Percentiles rank a stretch among this genome's conserved stretches.
These are phyloP conservation scores for Omphaloscelis lunosa DNA, from an alignment of 2,888 invertebrate species.

Conservation along the genomic window DNA sequence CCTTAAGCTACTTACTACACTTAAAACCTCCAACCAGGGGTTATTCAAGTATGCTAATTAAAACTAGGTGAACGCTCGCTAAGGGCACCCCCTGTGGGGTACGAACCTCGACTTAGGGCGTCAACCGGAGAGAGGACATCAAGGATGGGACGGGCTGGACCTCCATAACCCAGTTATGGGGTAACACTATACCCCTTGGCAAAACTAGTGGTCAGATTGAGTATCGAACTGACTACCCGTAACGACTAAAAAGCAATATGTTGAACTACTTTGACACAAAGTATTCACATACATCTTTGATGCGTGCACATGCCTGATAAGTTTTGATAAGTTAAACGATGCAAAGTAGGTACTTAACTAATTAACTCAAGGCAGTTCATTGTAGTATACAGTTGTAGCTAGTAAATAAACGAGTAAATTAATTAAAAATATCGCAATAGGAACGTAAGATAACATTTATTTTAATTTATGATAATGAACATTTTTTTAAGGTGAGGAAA, in stretches of 20 bases:
- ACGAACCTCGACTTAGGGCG: too few relatives aligned
- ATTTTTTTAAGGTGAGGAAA: slow-evolving; percentile 22
- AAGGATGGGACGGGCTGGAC: too few relatives aligned
- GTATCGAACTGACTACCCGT: too few relatives aligned
- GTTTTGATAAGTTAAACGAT: background rate
- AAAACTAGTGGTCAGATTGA: too few relatives aligned
- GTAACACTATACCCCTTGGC: too few relatives aligned
- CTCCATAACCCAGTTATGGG: too few relatives aligned
- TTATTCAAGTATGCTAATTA: too few relatives aligned
- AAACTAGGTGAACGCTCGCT: too few relatives aligned
- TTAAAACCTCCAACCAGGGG: too few relatives aligned
- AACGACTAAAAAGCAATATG: background rate
- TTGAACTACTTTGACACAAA: background rate
- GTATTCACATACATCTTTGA: background rate
- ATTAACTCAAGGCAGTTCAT: slow-evolving; percentile 57
- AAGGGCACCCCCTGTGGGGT: too few relatives aligned
- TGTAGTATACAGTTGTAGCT: slow-evolving; percentile 30
- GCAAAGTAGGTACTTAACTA: slow-evolving; percentile 15
- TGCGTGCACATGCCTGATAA: background rate
- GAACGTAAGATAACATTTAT: slow-evolving; percentile 12
- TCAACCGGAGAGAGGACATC: too few relatives aligned
- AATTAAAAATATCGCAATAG: slow-evolving; percentile 47
- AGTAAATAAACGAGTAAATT: slow-evolving; percentile 30
- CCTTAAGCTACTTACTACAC: too few relatives aligned
- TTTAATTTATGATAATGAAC: slow-evolving; percentile 31